These are phyloP conservation scores for Myotis davidii DNA, from an alignment of 2,113 vertebrate genomes.

Conservation along the genomic window DNA sequence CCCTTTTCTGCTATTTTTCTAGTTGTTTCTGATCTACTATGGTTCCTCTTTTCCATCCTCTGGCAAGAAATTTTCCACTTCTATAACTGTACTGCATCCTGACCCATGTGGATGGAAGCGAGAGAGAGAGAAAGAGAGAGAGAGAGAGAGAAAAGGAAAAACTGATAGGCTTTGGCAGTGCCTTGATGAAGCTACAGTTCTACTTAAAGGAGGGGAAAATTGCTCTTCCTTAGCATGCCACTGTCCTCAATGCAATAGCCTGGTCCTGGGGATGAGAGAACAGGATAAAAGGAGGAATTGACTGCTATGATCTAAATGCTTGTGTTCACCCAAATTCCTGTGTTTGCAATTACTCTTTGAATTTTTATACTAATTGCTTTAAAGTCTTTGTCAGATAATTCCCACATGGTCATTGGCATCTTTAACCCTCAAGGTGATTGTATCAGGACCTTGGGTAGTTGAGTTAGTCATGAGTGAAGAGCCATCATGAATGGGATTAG, in stretches of 20 bases:
- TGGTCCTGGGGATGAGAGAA: neutral
- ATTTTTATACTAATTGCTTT: too few relatives aligned
- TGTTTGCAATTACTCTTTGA: too few relatives aligned
- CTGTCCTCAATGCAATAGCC: neutral
- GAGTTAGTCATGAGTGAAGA: neutral
- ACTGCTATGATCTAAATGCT: neutral
- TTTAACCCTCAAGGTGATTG: neutral
- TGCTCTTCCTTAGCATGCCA: neutral
- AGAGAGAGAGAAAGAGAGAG: neutral
- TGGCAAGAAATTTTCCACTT: neutral
- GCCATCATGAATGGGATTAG: neutral
- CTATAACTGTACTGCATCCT: neutral
- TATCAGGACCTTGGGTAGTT: neutral
- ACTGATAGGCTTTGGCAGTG: accelerated
- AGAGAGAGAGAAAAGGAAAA: neutral
- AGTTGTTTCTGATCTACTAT: neutral
- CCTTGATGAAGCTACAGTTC: neutral
- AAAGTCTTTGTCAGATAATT: too few relatives aligned
- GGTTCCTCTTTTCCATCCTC: neutral
- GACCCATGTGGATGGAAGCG: neutral
- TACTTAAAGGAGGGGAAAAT: neutral
- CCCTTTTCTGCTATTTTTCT: neutral
- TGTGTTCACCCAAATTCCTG: neutral
- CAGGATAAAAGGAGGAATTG: neutral
- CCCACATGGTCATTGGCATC: too few relatives aligned